phyloP scores from a whole-genome alignment of 30 jellyfish, hydroid and myxozoan species.

The Hydractinia echinata region DNA sequence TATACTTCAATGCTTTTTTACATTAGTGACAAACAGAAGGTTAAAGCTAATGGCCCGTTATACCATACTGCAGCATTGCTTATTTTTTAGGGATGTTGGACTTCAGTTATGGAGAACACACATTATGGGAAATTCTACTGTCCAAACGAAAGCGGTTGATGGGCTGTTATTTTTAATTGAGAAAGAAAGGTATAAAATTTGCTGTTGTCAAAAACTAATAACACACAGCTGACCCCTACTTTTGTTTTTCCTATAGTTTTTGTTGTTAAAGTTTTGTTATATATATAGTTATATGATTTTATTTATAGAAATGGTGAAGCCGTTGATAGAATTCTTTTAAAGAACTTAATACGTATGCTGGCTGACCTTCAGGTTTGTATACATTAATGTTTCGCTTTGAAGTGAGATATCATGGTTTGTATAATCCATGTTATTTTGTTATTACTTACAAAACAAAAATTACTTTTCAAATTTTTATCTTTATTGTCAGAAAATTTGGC shows the following conservation, averaged over 20 bases:
- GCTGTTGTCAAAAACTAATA: neutral
- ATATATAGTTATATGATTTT: neutral
- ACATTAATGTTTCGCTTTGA: neutral
- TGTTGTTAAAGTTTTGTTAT: neutral
- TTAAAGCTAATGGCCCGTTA: too few relatives aligned
- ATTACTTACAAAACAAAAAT: too few relatives aligned
- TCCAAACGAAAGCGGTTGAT: conserved; percentile 78
- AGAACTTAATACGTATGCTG: conserved; percentile 83
- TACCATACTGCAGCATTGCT: too few relatives aligned
- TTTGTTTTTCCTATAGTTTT: too few relatives aligned
- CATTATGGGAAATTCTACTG: conserved; percentile 66
- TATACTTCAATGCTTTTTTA: too few relatives aligned
- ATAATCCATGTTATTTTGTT: too few relatives aligned
- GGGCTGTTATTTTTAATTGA: conserved; percentile 69
- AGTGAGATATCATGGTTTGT: too few relatives aligned
- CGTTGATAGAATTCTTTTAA: conserved; percentile 73
- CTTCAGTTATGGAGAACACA: conserved; percentile 77
- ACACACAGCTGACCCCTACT: neutral
- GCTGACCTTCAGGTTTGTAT: conserved; percentile 84
- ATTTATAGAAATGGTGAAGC: conserved; percentile 87
- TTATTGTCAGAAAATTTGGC: too few relatives aligned
- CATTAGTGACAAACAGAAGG: too few relatives aligned
- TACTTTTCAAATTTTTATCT: too few relatives aligned
- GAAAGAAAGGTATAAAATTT: conserved; percentile 61
- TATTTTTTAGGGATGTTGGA: conserved; percentile 78